Evolutionary conservation across 2,888 invertebrate genomes (phyloP).

Genomic region (Glyphotaelius pellucidus): DNA sequence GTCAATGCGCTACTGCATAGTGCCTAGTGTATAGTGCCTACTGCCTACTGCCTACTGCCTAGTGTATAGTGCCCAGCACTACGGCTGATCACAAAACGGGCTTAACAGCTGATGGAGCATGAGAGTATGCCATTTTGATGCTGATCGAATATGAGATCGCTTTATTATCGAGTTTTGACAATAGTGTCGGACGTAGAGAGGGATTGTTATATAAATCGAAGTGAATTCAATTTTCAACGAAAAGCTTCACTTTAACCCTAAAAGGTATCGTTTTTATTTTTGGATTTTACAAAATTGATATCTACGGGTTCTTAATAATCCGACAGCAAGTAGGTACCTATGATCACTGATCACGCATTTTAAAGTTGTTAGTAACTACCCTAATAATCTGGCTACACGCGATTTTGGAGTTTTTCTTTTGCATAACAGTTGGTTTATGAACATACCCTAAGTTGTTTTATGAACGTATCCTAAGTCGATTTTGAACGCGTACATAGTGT

Average conservation of each 20-base stretch:
- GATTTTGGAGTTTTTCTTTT: background rate
- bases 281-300: background rate
- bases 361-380: background rate
- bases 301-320: background rate
- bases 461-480: too few relatives aligned
- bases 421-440: too few relatives aligned
- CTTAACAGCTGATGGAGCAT: slow-evolving; percentile 21
- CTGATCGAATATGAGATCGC: slow-evolving; percentile 20
- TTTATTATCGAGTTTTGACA: slow-evolving; percentile 23
- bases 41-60: too few relatives aligned
- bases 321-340: background rate
- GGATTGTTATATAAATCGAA: too few relatives aligned
- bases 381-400: background rate
- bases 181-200: background rate
- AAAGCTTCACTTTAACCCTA: background rate
- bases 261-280: background rate
- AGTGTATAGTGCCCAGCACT: background rate
- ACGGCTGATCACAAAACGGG: background rate
- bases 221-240: background rate
- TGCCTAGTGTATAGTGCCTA: too few relatives aligned
- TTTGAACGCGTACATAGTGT: too few relatives aligned
- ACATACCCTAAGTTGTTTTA: too few relatives aligned
- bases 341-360: background rate
- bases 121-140: slow-evolving; percentile 9
- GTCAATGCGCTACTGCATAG: too few relatives aligned